phyloP scores from a whole-genome alignment of 2,888 invertebrate genomes.

The Glaucopsyche alexis region DNA sequence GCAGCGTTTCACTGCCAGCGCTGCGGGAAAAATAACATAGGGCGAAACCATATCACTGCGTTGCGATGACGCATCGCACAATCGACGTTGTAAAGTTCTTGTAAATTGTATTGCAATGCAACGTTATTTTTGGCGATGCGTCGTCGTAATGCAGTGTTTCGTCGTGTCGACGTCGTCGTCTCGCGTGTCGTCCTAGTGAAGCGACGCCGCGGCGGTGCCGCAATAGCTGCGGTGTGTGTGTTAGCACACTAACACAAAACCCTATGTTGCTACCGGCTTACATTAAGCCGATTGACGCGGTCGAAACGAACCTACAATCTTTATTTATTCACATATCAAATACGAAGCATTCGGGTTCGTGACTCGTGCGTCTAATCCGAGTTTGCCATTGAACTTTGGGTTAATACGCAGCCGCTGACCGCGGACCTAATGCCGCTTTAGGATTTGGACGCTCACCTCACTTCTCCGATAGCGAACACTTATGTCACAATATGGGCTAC shows the following conservation, averaged over 20 bases:
- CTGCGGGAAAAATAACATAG: no score
- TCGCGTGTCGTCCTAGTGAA: no score
- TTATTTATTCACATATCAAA: conserved; percentile 8
- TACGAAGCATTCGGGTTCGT: background rate
- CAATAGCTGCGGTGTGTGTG: no score
- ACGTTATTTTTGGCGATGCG: no score
- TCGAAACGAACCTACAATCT: background rate
- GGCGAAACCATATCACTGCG: no score
- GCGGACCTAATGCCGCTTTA: conserved; percentile 2
- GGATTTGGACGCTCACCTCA: background rate
- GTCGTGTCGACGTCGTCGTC: no score
- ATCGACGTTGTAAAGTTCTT: no score
- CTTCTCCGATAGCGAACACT: background rate
- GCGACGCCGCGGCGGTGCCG: no score
- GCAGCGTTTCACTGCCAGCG: no score
- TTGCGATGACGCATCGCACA: no score
- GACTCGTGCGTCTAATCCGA: conserved; percentile 9
- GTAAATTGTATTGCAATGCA: no score
- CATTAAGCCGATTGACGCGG: background rate
- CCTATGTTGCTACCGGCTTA: background rate
- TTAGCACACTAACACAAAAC: background rate
- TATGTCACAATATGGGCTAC: conserved; percentile 8
- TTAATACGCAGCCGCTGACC: conserved; percentile 8
- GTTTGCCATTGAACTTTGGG: conserved; percentile 4
- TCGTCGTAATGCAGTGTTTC: no score